Evolutionary conservation across 2,888 invertebrate genomes (phyloP), one percentile per base, ranked within the genome.

Genomic region (Plagiodera versicolora): DNA sequence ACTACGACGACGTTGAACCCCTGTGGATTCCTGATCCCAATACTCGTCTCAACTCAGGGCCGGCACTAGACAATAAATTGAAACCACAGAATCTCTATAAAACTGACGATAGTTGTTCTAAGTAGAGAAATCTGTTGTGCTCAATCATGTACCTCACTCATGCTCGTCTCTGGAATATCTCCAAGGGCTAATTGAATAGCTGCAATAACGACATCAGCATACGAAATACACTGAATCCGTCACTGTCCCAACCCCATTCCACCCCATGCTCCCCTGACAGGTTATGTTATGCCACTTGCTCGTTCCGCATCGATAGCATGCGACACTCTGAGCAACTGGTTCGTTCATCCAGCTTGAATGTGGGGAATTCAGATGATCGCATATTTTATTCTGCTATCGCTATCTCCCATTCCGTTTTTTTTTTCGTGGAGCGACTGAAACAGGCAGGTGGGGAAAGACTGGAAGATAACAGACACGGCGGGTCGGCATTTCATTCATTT

Each of bases 311-410:
- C 39, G 14, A 39, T n/a, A 39, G 39, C 39, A 39, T 39, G 39
- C 39, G 39, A 39, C 39, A 14, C 39, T 39, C 39, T 14, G 14
- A 39, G 39, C 39, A 39, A 39, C 39, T 39, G 39, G 39, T 39
- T 39, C 39, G 39, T 39, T 39, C 39, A 39, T 39, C 39, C 39
- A 39, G 14, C 39, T 39, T 9, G 51, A 51, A 51, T 51, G 51
- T 51, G 35, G 32, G 35, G 30, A 19, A 51, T 51, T 51, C 32
- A 32, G 51, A 51, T 51, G 35, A 51, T 51, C 51, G 35, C 51
- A 51, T 51, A 51, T 51, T 51, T 51, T 51, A 51, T 51, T 51
- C 51, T 19, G 35, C 51, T 35, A 51, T 51, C 51, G 32, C 35
- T 51, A n/a, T 51, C 20, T 18, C 32, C 30, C 35, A 10, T 20